Evolutionary conservation across 2,113 vertebrate genomes (phyloP).

Genomic region (Seriola dumerili): DNA sequence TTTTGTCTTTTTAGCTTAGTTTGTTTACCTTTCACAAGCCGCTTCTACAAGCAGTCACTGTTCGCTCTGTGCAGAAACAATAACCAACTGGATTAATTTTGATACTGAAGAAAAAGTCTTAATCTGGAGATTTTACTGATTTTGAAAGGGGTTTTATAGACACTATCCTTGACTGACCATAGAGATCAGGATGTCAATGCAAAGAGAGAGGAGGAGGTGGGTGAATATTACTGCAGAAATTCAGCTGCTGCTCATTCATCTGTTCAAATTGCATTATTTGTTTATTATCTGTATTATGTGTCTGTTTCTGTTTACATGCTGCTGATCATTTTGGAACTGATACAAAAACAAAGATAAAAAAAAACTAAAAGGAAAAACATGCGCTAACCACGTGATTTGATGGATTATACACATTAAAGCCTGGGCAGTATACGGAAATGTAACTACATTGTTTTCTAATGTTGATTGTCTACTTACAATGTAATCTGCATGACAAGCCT

Average conservation of each 20-base stretch:
- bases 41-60: too few species aligned
- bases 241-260: background rate
- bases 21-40: too few species aligned
- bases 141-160: background rate
- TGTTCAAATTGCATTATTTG: background rate
- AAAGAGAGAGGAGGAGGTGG: too few species aligned
- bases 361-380: background rate
- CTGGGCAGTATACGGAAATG: background rate
- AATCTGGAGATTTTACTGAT: background rate
- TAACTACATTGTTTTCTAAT: background rate
- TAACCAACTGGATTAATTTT: too few species aligned
- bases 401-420: slow-evolving; percentile 12
- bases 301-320: background rate
- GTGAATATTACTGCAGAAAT: too few species aligned
- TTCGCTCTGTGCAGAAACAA: too few species aligned
- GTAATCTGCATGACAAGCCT: slow-evolving; percentile 27
- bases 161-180: background rate
- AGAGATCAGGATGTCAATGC: too few species aligned
- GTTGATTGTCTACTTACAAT: slow-evolving; percentile 20
- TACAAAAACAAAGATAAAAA: background rate
- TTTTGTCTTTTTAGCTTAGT: too few species aligned
- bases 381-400: background rate
- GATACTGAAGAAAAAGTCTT: too few species aligned
- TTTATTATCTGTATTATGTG: background rate
- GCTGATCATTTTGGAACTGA: too few species aligned